Conservation (phyloP, 1,140 invertebrate species). For the Dreissena polymorpha region DNA sequence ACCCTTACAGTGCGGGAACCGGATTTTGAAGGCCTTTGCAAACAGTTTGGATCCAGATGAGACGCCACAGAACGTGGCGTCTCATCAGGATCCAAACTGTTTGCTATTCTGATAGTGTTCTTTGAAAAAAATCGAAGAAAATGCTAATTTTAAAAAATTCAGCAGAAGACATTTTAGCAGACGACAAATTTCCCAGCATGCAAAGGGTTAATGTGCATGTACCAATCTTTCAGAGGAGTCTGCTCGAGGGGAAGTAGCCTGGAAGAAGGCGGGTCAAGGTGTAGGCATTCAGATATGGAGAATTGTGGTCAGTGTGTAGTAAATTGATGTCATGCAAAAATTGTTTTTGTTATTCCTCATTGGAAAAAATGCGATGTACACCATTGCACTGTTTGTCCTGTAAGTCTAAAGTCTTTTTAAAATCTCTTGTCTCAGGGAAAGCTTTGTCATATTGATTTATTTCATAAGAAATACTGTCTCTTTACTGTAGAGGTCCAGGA, state of each 20-base stretch:
- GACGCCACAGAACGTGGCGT: no score
- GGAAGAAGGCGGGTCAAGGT: constrained; percentile 74
- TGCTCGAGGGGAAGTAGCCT: constrained; percentile 68
- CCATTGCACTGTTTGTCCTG: neutral
- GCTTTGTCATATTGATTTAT: neutral
- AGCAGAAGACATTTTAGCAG: no score
- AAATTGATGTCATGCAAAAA: neutral
- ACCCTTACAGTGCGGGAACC: no score
- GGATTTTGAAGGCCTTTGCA: no score
- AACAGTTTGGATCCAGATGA: no score
- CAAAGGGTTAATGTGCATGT: neutral
- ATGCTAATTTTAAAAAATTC: neutral
- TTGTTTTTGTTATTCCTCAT: neutral
- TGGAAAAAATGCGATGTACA: neutral
- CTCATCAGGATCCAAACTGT: no score
- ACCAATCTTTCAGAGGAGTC: constrained; percentile 64
- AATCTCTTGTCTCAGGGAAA: neutral
- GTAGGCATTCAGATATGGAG: constrained; percentile 79
- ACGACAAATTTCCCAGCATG: no score
- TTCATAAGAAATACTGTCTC: neutral
- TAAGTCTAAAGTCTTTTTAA: neutral
- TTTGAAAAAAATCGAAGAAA: no score
- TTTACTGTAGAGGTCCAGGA: no score
- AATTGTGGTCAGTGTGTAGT: constrained; percentile 76
- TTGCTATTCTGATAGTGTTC: no score